Base-by-base conservation (phyloP, 2,888 invertebrate species). In the Mythimna lalbum region DNA sequence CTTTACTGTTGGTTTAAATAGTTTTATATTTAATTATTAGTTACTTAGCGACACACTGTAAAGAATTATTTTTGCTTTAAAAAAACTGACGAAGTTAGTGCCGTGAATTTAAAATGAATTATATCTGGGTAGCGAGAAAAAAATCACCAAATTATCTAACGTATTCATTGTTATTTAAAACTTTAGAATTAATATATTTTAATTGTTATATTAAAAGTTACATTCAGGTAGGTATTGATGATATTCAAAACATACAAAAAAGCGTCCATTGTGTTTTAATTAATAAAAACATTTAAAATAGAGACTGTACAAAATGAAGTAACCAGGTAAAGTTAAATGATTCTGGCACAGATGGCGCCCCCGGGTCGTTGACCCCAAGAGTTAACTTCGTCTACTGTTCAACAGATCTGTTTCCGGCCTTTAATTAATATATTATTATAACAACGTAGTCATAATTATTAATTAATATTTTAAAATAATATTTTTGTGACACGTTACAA, bases 341-440 rank as follows among this genome's bases (percentile, higher is more conserved):
- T 78, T 82, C 86, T 82, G 66, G 72, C 79, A 85, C 86, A 90
- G 91, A 90, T 91, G 91, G 90, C 89, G 89, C 83, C 84, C 67
- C 81, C 76, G 81, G 91, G 87, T 90, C 87, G 73, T 90, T 90
- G 91, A 90, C 91, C 92, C 79, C 77, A 31, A 50, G 64, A 80
- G 56, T 82, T 76, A 63, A 73, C 64, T 66, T 76, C 47, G 65
- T 14, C 75, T 64, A 68, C 75, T 78, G 78, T 75, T 80, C 59
- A 75, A 73, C 62, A 72, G 63, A 56, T 68, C 57, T 39, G 49
- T 76, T 76, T 81, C 73, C 76, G 69, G 63, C 2, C 6, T 59
- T 39, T 63, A 56, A 79, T 68, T 63, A 63, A 9, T 63, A 23
- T 23, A 63, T 59, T 68, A 55, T 76, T 55, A 39, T 53, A 57